Percentiles rank a stretch among this genome's conserved stretches.
These are phyloP conservation scores for Ellobium chinense DNA, from an alignment of 2,888 invertebrate species.

Conservation along the genomic window DNA sequence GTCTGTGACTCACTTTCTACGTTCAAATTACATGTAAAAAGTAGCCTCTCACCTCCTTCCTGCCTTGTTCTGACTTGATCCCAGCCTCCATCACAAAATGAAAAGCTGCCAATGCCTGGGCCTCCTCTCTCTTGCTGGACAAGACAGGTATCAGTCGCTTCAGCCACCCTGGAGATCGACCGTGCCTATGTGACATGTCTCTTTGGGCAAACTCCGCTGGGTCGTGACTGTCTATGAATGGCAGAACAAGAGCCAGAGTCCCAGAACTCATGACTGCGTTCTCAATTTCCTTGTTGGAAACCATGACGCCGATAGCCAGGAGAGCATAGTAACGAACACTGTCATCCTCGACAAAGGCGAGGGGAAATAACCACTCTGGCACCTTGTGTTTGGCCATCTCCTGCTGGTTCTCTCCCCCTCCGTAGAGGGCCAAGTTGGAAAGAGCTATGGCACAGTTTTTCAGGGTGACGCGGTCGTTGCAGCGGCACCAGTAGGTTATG, in stretches of 20 bases:
- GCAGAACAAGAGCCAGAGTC: constrained; percentile 96
- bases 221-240: constrained; percentile 95
- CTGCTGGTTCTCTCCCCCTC: constrained; percentile 97
- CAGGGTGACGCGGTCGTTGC: constrained; percentile 92
- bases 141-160: constrained; percentile 95
- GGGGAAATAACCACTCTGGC: constrained; percentile 94
- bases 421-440: constrained; percentile 97
- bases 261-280: constrained; percentile 97
- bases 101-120: constrained; percentile 96
- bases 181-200: constrained; percentile 91
- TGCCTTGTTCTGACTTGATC: constrained; percentile 87
- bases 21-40: too few relatives aligned
- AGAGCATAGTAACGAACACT: constrained; percentile 93
- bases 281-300: constrained; percentile 98
- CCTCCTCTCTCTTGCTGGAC: constrained; percentile 96
- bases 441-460: constrained; percentile 97
- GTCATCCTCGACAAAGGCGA: constrained; percentile 97
- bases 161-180: constrained; percentile 97
- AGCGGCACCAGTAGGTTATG: constrained; percentile 94
- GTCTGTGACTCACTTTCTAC: too few relatives aligned
- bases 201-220: constrained; percentile 93
- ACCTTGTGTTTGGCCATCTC: constrained; percentile 92
- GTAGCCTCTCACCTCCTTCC: constrained; percentile 72
- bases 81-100: constrained; percentile 99
- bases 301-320: constrained; percentile 95